Percentiles rank a stretch among this genome's conserved stretches.
Evolutionary conservation across 2,113 vertebrate species (phyloP).

Genomic region (Grallaria varia): DNA sequence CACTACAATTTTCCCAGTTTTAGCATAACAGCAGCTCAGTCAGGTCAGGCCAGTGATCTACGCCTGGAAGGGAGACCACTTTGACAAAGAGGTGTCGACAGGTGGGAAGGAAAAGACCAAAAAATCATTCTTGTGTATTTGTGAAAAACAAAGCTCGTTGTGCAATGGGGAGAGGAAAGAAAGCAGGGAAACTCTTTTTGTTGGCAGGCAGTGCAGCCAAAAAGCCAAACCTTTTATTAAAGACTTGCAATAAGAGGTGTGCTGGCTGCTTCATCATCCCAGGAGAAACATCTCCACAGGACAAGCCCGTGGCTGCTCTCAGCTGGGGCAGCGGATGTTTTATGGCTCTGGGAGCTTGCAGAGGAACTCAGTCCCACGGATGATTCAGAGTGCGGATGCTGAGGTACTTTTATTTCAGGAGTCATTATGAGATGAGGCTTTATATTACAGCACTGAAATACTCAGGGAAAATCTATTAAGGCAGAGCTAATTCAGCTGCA

Average conservation of each 20-base stretch:
- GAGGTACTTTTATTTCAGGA: background rate
- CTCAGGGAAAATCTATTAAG: background rate
- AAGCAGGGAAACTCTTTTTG: background rate
- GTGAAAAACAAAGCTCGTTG: background rate
- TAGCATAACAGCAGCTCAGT: background rate
- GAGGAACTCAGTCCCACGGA: background rate
- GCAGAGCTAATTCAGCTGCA: constrained; percentile 17
- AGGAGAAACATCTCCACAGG: background rate
- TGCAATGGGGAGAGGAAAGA: background rate
- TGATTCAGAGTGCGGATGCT: background rate
- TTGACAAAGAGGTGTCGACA: background rate
- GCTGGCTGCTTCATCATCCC: background rate
- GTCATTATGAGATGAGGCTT: background rate
- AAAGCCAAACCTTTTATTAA: background rate
- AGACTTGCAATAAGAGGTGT: background rate
- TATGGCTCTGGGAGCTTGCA: background rate
- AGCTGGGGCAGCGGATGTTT: background rate
- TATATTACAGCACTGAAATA: background rate
- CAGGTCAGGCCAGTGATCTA: background rate
- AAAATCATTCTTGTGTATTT: background rate
- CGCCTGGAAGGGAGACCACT: background rate
- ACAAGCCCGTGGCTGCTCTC: background rate
- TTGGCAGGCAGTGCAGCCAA: background rate
- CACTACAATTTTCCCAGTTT: background rate
- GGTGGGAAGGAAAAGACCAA: background rate